Evolutionary conservation across 2,113 vertebrate species (phyloP), one percentile per base, ranked within the genome.

Genomic region (Gambusia affinis): DNA sequence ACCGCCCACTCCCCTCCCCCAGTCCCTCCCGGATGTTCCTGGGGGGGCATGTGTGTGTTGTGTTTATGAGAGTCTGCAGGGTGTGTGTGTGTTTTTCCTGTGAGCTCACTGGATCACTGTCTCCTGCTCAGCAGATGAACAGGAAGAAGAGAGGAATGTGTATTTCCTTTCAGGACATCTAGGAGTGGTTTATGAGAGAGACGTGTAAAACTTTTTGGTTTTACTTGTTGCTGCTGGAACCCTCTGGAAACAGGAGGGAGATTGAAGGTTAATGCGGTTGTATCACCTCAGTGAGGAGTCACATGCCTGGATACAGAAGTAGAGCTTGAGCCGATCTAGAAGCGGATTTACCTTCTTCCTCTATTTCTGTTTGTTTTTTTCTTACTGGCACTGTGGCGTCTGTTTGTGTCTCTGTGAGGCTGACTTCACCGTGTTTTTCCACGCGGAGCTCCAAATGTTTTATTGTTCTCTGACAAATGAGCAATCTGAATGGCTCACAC

Each of bases 391-490:
- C 62, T 72, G 62, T 60, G 67, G 60, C 68, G 73, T 62, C 60
- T 87, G 78, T 87, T 84, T 81, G 73, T 82, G 76, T 81, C 73
- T 78, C 54, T 86, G 80, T 68, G 69, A 85, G 65, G 72, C 71
- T 65, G 84, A 88, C 73, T 66, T 76, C 62, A 65, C 54, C 4
- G 15, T 73, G 83, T 88, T 90, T 76, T 88, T 86, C 76, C 76
- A 92, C 78, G 27, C 60, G 72, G 84, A 76, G 69, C 79, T 87
- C 77, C 70, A 76, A 84, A 87, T 77, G 57, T 75, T 75, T 88
- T 83, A 87, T 93, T 93, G 90, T 92, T 88, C 77, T 79, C 65
- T 70, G 68, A 88, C 88, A 88, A 88, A 85, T 83, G 76, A 84
- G 63, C 44, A 82, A 73, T 72, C 80, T 76, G 80, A 81, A 76